Conservation (phyloP, 2,113 vertebrate species). For the Scalopus aquaticus region DNA sequence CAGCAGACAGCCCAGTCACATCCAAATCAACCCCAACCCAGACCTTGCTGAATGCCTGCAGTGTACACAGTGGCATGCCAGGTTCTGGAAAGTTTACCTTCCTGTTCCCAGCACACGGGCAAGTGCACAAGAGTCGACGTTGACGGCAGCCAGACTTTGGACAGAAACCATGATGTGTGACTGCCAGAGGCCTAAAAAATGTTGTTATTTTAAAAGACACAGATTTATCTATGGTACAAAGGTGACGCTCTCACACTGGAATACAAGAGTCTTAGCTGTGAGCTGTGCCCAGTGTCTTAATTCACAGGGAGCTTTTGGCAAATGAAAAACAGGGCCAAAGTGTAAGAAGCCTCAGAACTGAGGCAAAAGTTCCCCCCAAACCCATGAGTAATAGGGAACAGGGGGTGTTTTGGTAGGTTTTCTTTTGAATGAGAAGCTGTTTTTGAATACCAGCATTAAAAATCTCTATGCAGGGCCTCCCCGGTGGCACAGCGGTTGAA, state of each 20-base stretch:
- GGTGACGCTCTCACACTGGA: not conserved
- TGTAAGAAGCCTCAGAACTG: too few species aligned
- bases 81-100: not conserved
- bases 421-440: too few species aligned
- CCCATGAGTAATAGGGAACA: too few species aligned
- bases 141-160: constrained; percentile 60
- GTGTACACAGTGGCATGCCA: not conserved
- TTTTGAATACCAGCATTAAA: too few species aligned
- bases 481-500: too few species aligned
- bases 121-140: not conserved
- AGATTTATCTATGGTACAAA: not conserved
- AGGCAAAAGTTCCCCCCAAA: too few species aligned
- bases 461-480: too few species aligned
- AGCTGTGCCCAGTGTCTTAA: not conserved
- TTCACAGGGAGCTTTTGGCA: not conserved
- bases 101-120: constrained; percentile 49
- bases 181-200: not conserved
- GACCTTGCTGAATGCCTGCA: not conserved
- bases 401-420: too few species aligned
- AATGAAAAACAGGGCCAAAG: not conserved
- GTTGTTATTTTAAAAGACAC: not conserved
- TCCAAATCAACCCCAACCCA: not conserved
- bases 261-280: not conserved
- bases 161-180: not conserved
- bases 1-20: not conserved